Base-by-base conservation (phyloP, 2,888 invertebrate species). In the Coecobrya sp. region DNA sequence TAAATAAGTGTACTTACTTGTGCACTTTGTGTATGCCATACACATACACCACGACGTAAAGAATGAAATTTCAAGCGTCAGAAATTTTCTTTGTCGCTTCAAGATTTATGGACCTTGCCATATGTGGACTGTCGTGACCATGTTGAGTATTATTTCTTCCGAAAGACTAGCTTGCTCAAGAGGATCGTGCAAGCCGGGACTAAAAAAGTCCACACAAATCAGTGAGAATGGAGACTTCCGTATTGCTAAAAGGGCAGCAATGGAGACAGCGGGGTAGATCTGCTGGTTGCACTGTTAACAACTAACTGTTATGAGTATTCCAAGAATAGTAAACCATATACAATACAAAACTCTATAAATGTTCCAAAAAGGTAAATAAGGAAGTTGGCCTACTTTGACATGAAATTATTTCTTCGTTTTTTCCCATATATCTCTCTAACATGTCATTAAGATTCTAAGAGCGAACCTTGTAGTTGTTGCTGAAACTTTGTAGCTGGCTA, bases 51-150 rank as follows among this genome's bases (percentile, higher is more conserved):
- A 73, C 73, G 27, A 36, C 13, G 42, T 36, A 73, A 73, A 36
- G 85, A 85, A 85, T 85, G 68, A 85, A 85, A 85, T 85, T 85
- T 85, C 85, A 85, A 79, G 79, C 79, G 62, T 88, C 65, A 81
- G 79, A 76, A 76, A 81, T 88, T 88, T 65, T 65, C 76, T 76
- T 81, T 81, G 79, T 88, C 79, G 65, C 88, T 88, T 62, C 42
- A 79, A 81, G 88, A 88, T 88, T 88, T 88, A 88, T 81, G 79
- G 88, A 25, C 27, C 16, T 65, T 73, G 68, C 85, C 85, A 85
- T 85, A 68, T 85, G 85, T 85, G 85, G 68, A 85, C 85, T 85
- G 85, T 85, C 85, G 85, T 68, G 27, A 25, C 68, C 68, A 85
- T 68, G 85, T 85, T 68, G 85, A 62, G 45, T 68, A 85, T 85